phyloP scores from a whole-genome alignment of 1,140 invertebrate genomes.

The Drosophila ambigua region DNA sequence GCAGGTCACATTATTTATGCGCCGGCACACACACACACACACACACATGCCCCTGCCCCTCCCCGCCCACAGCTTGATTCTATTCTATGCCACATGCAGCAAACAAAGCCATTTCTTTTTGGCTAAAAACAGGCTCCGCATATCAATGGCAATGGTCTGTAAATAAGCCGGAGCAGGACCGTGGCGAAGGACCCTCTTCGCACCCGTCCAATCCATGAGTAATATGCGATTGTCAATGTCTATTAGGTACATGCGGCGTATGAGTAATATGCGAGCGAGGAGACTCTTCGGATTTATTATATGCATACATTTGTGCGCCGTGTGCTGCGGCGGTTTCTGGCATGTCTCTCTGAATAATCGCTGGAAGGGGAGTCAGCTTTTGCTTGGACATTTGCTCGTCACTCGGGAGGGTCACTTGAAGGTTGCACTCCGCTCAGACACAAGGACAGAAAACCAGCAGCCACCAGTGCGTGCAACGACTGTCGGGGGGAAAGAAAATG shows the following conservation, averaged over 20 bases:
- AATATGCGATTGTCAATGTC: constrained; percentile 56
- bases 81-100: constrained; percentile 78
- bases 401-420: constrained; percentile 51
- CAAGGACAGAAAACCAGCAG: neutral
- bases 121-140: constrained; percentile 51
- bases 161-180: constrained; percentile 23
- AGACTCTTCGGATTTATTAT: neutral
- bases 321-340: neutral
- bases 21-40: constrained; percentile 52
- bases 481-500: constrained; percentile 40
- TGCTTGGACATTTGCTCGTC: neutral
- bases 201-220: constrained; percentile 36
- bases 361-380: neutral
- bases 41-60: constrained; percentile 2
- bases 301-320: no score
- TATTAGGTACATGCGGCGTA: constrained; percentile 56
- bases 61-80: constrained; percentile 52
- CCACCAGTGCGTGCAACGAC: constrained; percentile 29
- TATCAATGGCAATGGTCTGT: constrained; percentile 55
- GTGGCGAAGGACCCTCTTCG: no score
- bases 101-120: constrained; percentile 80
- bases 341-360: neutral
- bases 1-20: constrained; percentile 80
- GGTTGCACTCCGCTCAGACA: constrained; percentile 45
- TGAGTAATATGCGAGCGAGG: constrained; percentile 47